Conservation (phyloP, 1,140 invertebrate genomes). For the Helicorthomorpha holstii region DNA sequence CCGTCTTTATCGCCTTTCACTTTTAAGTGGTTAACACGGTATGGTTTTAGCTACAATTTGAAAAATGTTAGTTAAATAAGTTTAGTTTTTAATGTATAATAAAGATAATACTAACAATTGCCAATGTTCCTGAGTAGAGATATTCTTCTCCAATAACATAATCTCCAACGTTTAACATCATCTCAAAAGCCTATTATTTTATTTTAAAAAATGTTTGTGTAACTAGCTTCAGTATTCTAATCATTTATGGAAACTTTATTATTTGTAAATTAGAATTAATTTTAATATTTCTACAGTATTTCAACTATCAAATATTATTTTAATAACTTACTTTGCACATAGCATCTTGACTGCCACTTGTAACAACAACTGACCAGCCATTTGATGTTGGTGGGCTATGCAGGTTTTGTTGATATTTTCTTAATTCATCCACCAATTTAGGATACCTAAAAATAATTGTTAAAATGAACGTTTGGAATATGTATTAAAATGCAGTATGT, state of each 20-base stretch:
- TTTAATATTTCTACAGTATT: background rate
- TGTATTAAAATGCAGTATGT: conserved; percentile 9
- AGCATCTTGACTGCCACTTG: conserved; percentile 55
- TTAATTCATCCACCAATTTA: conserved; percentile 39
- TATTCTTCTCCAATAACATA: conserved; percentile 48
- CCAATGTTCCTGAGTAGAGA: conserved; percentile 46
- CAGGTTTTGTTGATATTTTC: conserved; percentile 40
- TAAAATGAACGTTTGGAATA: conserved; percentile 7
- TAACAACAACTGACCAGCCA: conserved; percentile 41
- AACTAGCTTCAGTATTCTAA: background rate
- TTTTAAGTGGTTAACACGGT: conserved; percentile 17
- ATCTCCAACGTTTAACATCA: conserved; percentile 39
- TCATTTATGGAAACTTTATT: conserved; percentile 1
- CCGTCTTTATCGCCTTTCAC: conserved; percentile 22
- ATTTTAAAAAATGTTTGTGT: conserved; percentile 1
- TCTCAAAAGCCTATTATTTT: conserved; percentile 16
- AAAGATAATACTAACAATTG: conserved; percentile 37
- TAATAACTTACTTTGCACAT: conserved; percentile 38
- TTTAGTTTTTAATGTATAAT: background rate
- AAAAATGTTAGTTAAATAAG: background rate
- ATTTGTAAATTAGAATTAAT: background rate
- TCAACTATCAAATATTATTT: background rate
- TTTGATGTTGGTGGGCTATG: conserved; percentile 47
- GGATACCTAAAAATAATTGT: conserved; percentile 26
- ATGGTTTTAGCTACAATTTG: conserved; percentile 21